Evolutionary conservation across 2,113 vertebrate genomes (phyloP).

Genomic region (Edolisoma coerulescens): DNA sequence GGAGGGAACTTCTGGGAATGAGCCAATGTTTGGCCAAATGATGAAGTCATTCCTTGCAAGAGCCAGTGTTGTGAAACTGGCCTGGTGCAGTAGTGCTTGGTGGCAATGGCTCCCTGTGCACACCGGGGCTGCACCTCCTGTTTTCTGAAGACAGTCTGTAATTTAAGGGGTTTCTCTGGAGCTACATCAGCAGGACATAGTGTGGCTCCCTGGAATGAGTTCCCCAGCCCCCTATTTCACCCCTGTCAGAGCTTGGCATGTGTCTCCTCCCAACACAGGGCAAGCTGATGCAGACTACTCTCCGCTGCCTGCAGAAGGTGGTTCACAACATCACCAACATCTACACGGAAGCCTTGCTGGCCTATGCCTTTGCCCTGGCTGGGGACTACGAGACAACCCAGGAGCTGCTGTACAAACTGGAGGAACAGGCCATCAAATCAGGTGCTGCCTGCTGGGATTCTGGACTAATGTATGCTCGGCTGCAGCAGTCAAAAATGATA

Average conservation of each 20-base stretch:
- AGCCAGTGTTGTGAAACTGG: background rate
- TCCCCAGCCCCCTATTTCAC: background rate
- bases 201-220: background rate
- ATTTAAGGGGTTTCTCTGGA: background rate
- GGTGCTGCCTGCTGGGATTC: background rate
- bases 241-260: background rate
- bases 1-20: background rate
- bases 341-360: constrained; percentile 81
- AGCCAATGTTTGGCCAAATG: background rate
- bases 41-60: background rate
- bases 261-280: constrained; percentile 57
- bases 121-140: too few species aligned
- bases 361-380: constrained; percentile 84
- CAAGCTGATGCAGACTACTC: constrained; percentile 62
- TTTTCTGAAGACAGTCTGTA: background rate
- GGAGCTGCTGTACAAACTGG: constrained; percentile 50
- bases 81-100: background rate
- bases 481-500: background rate
- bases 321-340: constrained; percentile 60
- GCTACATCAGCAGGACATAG: background rate
- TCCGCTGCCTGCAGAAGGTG: constrained; percentile 70
- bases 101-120: background rate
- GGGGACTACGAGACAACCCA: constrained; percentile 51
- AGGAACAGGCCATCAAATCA: constrained; percentile 62
- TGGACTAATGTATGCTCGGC: background rate